phyloP scores from a whole-genome alignment of 2,113 vertebrate species.

The Indicator maculatus region DNA sequence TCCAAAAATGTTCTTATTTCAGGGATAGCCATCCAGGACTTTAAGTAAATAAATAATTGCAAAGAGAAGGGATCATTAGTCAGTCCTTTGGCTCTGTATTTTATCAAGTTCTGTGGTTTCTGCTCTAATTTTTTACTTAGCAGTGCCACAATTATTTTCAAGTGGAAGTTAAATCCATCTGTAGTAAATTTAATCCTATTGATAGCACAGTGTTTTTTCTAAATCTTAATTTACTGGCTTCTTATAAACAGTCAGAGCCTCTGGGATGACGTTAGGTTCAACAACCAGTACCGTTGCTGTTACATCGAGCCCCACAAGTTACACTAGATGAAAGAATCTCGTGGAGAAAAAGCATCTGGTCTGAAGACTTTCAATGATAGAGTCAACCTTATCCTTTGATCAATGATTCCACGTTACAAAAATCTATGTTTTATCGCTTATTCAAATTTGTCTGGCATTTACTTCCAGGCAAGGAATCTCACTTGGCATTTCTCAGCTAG shows the following conservation, averaged over 20 bases:
- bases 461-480: background rate
- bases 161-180: background rate
- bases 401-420: background rate
- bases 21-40: background rate
- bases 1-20: background rate
- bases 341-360: background rate
- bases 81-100: background rate
- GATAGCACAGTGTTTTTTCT: background rate
- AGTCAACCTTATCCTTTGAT: background rate
- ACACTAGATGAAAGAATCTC: background rate
- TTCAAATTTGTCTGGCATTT: conserved; percentile 12
- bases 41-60: background rate
- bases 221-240: background rate
- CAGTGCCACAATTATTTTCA: background rate
- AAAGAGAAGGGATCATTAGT: background rate
- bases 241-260: background rate
- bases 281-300: background rate
- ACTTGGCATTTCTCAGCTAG: conserved; percentile 19
- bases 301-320: background rate
- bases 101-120: background rate
- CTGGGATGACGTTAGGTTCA: background rate
- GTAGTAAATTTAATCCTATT: background rate
- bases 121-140: background rate
- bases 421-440: background rate
- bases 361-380: background rate